Evolutionary conservation across 2,113 vertebrate genomes (phyloP), one percentile per base, ranked within the genome.

Genomic region (Poicephalus gulielmi): DNA sequence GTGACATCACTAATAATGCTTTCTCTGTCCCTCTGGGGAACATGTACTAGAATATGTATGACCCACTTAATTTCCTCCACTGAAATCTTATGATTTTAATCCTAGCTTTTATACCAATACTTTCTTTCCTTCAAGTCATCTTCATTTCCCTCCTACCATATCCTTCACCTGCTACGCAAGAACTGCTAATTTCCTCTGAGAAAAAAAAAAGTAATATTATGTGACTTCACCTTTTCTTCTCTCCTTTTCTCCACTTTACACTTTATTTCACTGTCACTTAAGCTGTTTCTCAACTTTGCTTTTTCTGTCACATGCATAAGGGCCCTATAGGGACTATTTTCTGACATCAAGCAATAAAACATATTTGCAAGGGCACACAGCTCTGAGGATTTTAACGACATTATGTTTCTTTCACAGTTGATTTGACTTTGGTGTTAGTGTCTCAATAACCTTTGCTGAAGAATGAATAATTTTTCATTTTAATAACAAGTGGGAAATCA

Each of bases 381-480:
- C 57, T 92, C 55, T 53, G 52, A 93, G 80, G 22, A 66, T 92
- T 93, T 96, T 79, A 82, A 60, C 33, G 5, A 55, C 27, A 62
- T 92, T 94, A 89, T 81, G 11, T 46, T 84, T 81, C 73, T 81
- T 92, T 64, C 25, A 71, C 39, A 62, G 55, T 68, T 92, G 83
- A 81, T 92, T 92, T 93, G 76, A 93, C 57, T 94, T 93, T 92
- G 30, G 9, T 17, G 55, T 82, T 90, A 79, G 30, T 62, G n/a
- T 88, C 57, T 86, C 92, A 82, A 91, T 94, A 89, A 91, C 91
- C 76, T 91, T 92, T 89, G 30, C 35, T 84, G 39, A 87, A 62
- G 41, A 81, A 10, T 31, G 63, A 90, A 64, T 75, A 13, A 84
- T 94, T 94, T 94, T 86, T 96, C 39, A 84, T 33, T 83, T 88